These are phyloP conservation scores for Lissocephala sabroskyi DNA, from an alignment of 2,888 invertebrate species.

Conservation along the genomic window DNA sequence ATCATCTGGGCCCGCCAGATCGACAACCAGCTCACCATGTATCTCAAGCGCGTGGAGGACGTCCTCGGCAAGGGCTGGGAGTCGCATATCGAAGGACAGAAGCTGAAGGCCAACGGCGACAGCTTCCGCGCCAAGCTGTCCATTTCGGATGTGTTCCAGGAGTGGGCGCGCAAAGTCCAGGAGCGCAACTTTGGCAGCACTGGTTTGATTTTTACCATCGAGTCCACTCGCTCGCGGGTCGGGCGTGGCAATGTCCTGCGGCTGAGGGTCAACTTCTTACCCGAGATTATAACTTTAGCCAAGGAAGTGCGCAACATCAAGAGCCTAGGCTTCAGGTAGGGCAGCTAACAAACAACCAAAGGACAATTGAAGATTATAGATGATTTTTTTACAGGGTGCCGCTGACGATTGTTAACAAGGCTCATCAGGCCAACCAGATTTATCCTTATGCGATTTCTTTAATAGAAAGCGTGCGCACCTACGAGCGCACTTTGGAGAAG, in stretches of 20 bases:
- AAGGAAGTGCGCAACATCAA: slow-evolving; percentile 98
- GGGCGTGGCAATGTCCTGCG: slow-evolving; percentile 90
- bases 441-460: slow-evolving; percentile 99
- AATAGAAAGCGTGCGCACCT: slow-evolving; percentile 97
- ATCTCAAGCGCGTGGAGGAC: slow-evolving; percentile 97
- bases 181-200: slow-evolving; percentile 94
- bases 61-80: slow-evolving; percentile 99
- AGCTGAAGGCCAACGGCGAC: slow-evolving; percentile 97
- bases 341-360: background rate
- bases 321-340: slow-evolving; percentile 88
- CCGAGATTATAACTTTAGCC: slow-evolving; percentile 97
- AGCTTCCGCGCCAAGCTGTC: slow-evolving; percentile 97
- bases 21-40: slow-evolving; percentile 96
- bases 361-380: background rate
- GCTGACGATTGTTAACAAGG: slow-evolving; percentile 97
- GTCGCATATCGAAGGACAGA: slow-evolving; percentile 98
- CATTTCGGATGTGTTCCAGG: slow-evolving; percentile 97
- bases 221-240: slow-evolving; percentile 82
- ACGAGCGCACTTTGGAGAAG: slow-evolving; percentile 97
- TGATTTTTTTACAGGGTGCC: slow-evolving; percentile 83
- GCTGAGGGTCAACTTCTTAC: slow-evolving; percentile 94
- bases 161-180: slow-evolving; percentile 96
- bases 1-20: slow-evolving; percentile 99
- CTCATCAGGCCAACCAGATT: slow-evolving; percentile 97
- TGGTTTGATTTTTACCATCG: slow-evolving; percentile 95